These are phyloP conservation scores for Temnothorax rugatulus DNA, from an alignment of 2,888 invertebrate species.

Conservation along the genomic window DNA sequence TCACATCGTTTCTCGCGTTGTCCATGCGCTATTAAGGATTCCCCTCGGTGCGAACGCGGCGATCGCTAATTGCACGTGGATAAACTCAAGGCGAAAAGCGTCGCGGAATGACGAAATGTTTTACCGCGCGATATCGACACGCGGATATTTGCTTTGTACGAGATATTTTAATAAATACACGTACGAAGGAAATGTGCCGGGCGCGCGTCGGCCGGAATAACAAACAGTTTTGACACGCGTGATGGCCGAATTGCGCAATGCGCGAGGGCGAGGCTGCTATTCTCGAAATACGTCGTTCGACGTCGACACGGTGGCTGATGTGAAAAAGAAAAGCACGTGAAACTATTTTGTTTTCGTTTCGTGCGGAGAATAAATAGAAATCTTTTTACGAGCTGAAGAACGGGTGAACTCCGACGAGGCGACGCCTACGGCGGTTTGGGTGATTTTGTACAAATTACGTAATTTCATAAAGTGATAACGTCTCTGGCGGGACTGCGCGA, in stretches of 20 bases:
- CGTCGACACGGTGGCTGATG: conserved; percentile 45
- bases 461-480: neutral
- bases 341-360: conserved; percentile 42
- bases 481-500: neutral
- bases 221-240: conserved; percentile 49
- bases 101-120: conserved; percentile 9
- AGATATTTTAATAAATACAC: conserved; percentile 25
- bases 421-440: neutral
- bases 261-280: conserved; percentile 53
- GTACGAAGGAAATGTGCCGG: conserved; percentile 26
- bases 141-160: conserved; percentile 14
- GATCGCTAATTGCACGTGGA: conserved; percentile 23
- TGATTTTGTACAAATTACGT: neutral
- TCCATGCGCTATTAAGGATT: conserved; percentile 54
- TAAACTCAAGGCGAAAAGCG: conserved; percentile 28
- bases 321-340: conserved; percentile 48
- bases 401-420: neutral
- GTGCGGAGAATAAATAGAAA: conserved; percentile 44
- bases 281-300: conserved; percentile 49
- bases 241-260: conserved; percentile 60
- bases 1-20: conserved; percentile 47
- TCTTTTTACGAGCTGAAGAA: neutral
- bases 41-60: conserved; percentile 27
- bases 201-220: conserved; percentile 21
- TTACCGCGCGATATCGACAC: conserved; percentile 4